Conservation (phyloP, 2,888 invertebrate genomes). For the Pimpla rufipes region DNA sequence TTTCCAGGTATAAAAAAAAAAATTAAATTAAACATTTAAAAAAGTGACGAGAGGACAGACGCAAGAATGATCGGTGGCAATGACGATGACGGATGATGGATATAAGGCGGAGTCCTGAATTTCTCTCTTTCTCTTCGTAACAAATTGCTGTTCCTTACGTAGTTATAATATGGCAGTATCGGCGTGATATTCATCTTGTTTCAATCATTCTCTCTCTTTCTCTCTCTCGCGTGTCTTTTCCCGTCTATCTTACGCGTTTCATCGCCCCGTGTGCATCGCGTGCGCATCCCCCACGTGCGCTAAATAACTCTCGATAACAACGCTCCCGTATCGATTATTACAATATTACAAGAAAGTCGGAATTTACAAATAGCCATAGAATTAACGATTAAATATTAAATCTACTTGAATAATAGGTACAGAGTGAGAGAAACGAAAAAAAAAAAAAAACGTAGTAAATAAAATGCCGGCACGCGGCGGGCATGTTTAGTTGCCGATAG, state of each 20-base stretch:
- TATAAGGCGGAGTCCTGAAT: slow-evolving; percentile 74
- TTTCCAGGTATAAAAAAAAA: slow-evolving; percentile 15
- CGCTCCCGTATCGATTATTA: slow-evolving; percentile 65
- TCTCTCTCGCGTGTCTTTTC: slow-evolving; percentile 49
- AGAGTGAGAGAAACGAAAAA: slow-evolving; percentile 65
- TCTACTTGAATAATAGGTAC: slow-evolving; percentile 71
- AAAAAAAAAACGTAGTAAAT: slow-evolving; percentile 53
- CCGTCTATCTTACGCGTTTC: not conserved
- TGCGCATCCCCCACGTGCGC: slow-evolving; percentile 53
- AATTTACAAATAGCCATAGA: slow-evolving; percentile 72
- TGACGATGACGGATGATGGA: slow-evolving; percentile 58
- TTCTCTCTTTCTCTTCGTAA: slow-evolving; percentile 73
- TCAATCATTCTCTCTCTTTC: slow-evolving; percentile 19
- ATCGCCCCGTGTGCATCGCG: slow-evolving; percentile 57
- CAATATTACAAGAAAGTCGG: slow-evolving; percentile 69
- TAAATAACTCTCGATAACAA: slow-evolving; percentile 60
- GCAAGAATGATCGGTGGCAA: slow-evolving; percentile 46
- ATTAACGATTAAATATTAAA: slow-evolving; percentile 72
- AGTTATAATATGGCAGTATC: slow-evolving; percentile 82
- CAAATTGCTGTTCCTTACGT: slow-evolving; percentile 78
- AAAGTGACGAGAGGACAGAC: slow-evolving; percentile 59
- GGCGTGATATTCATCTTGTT: slow-evolving; percentile 77
- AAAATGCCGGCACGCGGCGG: slow-evolving; percentile 59
- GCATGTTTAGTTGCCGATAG: slow-evolving; percentile 61
- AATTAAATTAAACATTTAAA: slow-evolving; percentile 30